A percentile compares a stretch with the other conserved stretches of the same genome.
Conservation (phyloP, 2,797 vertebrate species). For the Enteromius anoplus region DNA sequence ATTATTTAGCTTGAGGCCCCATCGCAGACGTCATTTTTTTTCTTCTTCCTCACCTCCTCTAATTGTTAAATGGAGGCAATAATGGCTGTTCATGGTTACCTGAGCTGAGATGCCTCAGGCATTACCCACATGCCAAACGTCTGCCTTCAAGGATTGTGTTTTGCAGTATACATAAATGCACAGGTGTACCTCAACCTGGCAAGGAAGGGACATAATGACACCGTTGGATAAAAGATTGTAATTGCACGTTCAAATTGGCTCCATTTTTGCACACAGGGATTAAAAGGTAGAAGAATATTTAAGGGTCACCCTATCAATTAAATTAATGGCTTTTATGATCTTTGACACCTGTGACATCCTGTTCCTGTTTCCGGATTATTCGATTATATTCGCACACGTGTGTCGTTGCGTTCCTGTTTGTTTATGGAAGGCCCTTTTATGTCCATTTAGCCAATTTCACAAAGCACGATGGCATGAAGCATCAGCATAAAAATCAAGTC, state of each 20-base stretch:
- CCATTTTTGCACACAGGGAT: slow-evolving; percentile 42
- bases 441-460: no score
- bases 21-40: not conserved
- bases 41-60: not conserved
- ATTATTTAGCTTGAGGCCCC: slow-evolving; percentile 24
- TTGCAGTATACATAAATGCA: slow-evolving; percentile 10
- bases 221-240: slow-evolving; percentile 39
- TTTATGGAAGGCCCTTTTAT: no score
- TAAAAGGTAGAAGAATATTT: not conserved
- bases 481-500: no score
- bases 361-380: no score
- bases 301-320: no score
- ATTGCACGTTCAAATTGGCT: slow-evolving; percentile 31
- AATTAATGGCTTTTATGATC: no score
- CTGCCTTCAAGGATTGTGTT: slow-evolving; percentile 49
- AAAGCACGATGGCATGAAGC: no score
- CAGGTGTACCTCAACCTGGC: slow-evolving; percentile 22
- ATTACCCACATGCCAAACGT: slow-evolving; percentile 35
- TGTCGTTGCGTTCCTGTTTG: no score
- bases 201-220: slow-evolving; percentile 30
- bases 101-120: slow-evolving; percentile 34
- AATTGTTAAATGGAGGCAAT: slow-evolving; percentile 45
- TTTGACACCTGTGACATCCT: no score
- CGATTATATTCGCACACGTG: no score
- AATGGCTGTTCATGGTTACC: slow-evolving; percentile 33